phyloP scores from a whole-genome alignment of 64 coral and sea anemone genomes.

The Stichodactyla mertensii region DNA sequence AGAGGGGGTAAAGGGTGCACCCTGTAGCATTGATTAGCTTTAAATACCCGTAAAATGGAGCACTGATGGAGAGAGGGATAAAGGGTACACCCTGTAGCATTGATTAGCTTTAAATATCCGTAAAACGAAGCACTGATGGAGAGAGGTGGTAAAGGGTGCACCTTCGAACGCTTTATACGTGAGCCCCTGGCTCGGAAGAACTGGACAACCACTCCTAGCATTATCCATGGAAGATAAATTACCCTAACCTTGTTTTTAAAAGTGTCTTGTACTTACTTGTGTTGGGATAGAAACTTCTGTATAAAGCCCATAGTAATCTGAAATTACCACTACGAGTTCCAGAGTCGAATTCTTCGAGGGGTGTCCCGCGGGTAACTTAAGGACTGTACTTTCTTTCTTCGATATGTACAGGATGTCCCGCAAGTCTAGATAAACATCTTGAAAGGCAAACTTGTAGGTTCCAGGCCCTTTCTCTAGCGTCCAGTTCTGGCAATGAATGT shows the following conservation, averaged over 20 bases:
- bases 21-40: too few relatives aligned
- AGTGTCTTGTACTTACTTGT: not conserved
- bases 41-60: too few relatives aligned
- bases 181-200: too few relatives aligned
- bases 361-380: constrained; percentile 56
- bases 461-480: constrained; percentile 44
- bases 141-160: too few relatives aligned
- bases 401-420: constrained; percentile 29
- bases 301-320: constrained; percentile 37
- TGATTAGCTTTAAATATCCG: too few relatives aligned
- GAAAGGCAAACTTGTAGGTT: constrained; percentile 41
- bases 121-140: too few relatives aligned
- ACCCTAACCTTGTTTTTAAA: not conserved
- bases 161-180: too few relatives aligned
- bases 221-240: too few relatives aligned
- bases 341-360: constrained; percentile 29
- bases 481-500: constrained; percentile 59
- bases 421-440: constrained; percentile 26
- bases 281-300: not conserved
- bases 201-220: too few relatives aligned
- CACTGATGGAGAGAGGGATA: too few relatives aligned
- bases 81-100: too few relatives aligned
- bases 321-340: constrained; percentile 25
- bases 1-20: too few relatives aligned
- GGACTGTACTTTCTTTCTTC: not conserved